Percentiles rank a stretch among this genome's conserved stretches.
Conservation (phyloP, 2,888 invertebrate genomes). For the Pachliopta kotzebuea region DNA sequence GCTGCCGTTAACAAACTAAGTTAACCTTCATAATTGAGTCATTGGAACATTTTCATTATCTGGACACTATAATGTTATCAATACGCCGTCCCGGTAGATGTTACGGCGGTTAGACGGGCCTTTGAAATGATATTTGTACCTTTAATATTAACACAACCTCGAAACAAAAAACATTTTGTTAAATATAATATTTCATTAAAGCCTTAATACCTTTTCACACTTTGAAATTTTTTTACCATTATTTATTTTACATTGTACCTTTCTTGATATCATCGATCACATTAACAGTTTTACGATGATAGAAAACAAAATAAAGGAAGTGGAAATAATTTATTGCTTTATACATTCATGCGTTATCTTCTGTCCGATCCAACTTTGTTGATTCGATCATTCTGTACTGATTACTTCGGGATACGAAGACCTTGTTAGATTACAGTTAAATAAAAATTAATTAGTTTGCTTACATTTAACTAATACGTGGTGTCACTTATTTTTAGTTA, state of each 20-base stretch:
- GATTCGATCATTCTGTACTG: slow-evolving; percentile 59
- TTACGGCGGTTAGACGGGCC: neutral
- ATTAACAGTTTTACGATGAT: slow-evolving; percentile 66
- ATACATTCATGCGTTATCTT: slow-evolving; percentile 74
- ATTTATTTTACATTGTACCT: slow-evolving; percentile 26
- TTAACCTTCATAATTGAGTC: slow-evolving; percentile 57
- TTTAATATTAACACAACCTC: neutral
- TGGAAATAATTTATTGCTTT: slow-evolving; percentile 74
- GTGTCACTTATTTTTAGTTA: slow-evolving; percentile 9
- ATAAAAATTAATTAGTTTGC: slow-evolving; percentile 37
- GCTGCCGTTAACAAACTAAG: slow-evolving; percentile 63
- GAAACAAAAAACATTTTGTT: too few relatives aligned
- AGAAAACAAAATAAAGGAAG: slow-evolving; percentile 66
- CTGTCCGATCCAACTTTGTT: slow-evolving; percentile 65
- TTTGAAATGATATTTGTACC: neutral
- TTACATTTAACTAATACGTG: slow-evolving; percentile 6
- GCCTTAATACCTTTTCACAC: slow-evolving; percentile 27
- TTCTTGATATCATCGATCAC: slow-evolving; percentile 67
- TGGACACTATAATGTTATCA: slow-evolving; percentile 37
- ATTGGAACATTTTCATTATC: slow-evolving; percentile 49
- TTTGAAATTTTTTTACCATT: slow-evolving; percentile 20
- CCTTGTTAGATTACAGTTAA: slow-evolving; percentile 47
- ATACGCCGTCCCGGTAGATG: slow-evolving; percentile 19
- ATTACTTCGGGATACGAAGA: slow-evolving; percentile 50
- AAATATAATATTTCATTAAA: too few relatives aligned